Percentiles rank a stretch among this genome's conserved stretches.
phyloP scores from a whole-genome alignment of 1,140 invertebrate species.

The Trichonephila clavata region DNA sequence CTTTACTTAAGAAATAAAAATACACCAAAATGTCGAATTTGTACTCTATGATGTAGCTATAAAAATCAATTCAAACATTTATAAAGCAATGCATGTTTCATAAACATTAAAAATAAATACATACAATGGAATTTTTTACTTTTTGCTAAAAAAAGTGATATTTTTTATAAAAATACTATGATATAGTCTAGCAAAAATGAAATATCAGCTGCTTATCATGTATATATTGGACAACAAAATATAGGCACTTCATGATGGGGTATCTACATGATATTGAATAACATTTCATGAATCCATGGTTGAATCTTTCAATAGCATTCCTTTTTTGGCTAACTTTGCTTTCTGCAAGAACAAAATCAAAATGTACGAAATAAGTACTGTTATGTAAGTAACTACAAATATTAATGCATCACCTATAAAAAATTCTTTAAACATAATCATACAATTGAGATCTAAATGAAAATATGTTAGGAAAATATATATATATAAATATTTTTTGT shows the following conservation, averaged over 20 bases:
- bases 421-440: too few species aligned
- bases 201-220: slow-evolving; percentile 42
- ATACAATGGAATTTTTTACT: slow-evolving; percentile 17
- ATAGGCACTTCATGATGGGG: slow-evolving; percentile 65
- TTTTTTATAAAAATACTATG: slow-evolving; percentile 53
- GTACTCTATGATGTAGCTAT: slow-evolving; percentile 29
- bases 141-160: slow-evolving; percentile 11
- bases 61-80: neutral
- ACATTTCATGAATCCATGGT: slow-evolving; percentile 40
- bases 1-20: neutral
- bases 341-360: slow-evolving; percentile 79
- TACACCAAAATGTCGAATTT: neutral
- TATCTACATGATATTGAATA: slow-evolving; percentile 55
- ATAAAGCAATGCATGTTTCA: neutral
- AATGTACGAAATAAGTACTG: too few species aligned
- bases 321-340: slow-evolving; percentile 78
- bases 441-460: too few species aligned
- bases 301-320: slow-evolving; percentile 74
- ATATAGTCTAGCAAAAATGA: slow-evolving; percentile 52
- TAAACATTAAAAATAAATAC: slow-evolving; percentile 22
- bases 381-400: too few species aligned
- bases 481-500: too few species aligned
- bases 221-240: slow-evolving; percentile 52
- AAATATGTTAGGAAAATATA: too few species aligned
- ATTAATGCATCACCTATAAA: too few species aligned